A percentile compares a stretch with the other conserved stretches of the same genome.
Evolutionary conservation across 92 coral and sea anemone species (phyloP).

Genomic region (Blastomussa wellsi): DNA sequence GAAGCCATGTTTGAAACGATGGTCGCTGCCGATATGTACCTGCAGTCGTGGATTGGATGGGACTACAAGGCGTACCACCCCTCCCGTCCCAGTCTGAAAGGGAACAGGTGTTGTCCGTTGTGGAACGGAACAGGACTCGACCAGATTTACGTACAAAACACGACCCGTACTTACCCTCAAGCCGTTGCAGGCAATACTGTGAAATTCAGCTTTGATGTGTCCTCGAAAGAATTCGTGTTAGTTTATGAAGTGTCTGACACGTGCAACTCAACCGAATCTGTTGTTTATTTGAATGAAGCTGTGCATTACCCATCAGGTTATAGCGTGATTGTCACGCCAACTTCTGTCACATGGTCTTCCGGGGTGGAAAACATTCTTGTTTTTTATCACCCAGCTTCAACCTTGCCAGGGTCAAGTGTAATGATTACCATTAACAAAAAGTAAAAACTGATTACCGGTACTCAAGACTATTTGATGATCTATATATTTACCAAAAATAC

Average conservation of each 20-base stretch:
- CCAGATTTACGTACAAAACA: conserved; percentile 79
- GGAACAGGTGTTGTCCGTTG: conserved; percentile 48
- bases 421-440: conserved; percentile 28
- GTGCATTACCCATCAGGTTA: conserved; percentile 76
- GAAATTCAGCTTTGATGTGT: conserved; percentile 68
- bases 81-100: conserved; percentile 27
- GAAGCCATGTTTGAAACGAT: conserved; percentile 68
- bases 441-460: neutral
- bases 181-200: conserved; percentile 94
- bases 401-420: conserved; percentile 53
- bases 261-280: conserved; percentile 75
- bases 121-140: conserved; percentile 77
- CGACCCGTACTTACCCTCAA: conserved; percentile 86
- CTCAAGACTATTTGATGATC: neutral
- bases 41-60: conserved; percentile 98
- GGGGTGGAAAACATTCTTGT: conserved; percentile 56
- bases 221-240: conserved; percentile 69
- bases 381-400: conserved; percentile 55
- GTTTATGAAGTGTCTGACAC: conserved; percentile 62
- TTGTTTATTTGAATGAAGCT: conserved; percentile 76
- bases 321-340: conserved; percentile 70
- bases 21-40: conserved; percentile 77
- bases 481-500: no score
- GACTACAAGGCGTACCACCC: conserved; percentile 81
- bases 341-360: conserved; percentile 74